Conservation (phyloP, 2,888 invertebrate species). For the Gortyna flavago region DNA sequence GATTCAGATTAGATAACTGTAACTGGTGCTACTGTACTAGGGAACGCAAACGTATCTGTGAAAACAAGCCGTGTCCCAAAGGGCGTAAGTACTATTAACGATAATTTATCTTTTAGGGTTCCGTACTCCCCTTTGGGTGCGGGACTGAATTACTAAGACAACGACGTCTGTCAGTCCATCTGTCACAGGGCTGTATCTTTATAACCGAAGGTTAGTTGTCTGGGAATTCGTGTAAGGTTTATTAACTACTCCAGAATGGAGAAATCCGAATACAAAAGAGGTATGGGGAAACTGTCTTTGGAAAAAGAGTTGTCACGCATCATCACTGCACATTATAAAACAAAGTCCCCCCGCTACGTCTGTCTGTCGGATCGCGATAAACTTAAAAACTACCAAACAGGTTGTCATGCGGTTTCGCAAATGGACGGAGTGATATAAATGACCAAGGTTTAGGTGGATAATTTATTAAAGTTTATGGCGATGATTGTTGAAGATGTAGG, state of each 20-base stretch:
- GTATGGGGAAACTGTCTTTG: neutral
- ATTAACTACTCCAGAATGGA: neutral
- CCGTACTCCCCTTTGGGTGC: neutral
- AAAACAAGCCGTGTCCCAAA: neutral
- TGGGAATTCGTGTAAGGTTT: neutral
- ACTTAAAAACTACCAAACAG: neutral
- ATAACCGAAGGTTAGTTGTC: neutral
- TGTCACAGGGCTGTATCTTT: neutral
- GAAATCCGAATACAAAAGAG: neutral
- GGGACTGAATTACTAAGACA: neutral
- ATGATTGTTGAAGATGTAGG: neutral
- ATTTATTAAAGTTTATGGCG: neutral
- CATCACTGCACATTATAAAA: neutral
- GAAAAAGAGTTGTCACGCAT: neutral
- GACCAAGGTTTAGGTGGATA: neutral
- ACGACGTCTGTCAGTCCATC: neutral
- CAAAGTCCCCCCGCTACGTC: neutral
- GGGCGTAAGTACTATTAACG: neutral
- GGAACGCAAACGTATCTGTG: neutral
- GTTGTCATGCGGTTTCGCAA: neutral
- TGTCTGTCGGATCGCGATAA: neutral
- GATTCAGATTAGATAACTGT: neutral
- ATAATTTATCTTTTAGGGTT: neutral
- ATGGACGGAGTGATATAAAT: too few relatives aligned
- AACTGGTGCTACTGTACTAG: conserved; percentile 2